Evolutionary conservation across 2,888 invertebrate species (phyloP).

Genomic region (Cetonia aurata): DNA sequence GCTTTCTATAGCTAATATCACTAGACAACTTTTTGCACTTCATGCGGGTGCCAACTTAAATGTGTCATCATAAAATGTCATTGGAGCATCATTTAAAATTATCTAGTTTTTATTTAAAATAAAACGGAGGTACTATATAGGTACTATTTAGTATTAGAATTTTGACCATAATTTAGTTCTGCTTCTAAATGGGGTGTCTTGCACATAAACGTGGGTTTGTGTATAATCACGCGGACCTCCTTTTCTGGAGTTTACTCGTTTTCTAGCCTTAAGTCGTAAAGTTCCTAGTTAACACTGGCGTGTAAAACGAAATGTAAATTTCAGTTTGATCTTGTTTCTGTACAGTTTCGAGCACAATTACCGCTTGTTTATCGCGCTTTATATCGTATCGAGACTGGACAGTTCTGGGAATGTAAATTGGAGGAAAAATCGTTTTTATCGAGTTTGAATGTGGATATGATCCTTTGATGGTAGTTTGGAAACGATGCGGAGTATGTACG

Average conservation of each 20-base stretch:
- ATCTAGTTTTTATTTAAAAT: too few species aligned
- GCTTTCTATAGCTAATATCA: too few species aligned
- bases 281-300: conserved; percentile 24
- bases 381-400: conserved; percentile 6
- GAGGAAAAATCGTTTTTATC: conserved; percentile 4
- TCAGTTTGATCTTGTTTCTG: conserved; percentile 25
- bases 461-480: too few species aligned
- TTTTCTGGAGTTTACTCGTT: conserved; percentile 32
- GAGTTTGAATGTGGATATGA: not conserved
- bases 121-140: too few species aligned
- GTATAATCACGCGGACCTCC: conserved; percentile 21
- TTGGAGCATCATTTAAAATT: too few species aligned
- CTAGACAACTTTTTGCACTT: too few species aligned
- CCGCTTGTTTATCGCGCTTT: conserved; percentile 3
- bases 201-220: conserved; percentile 24
- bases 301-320: conserved; percentile 30
- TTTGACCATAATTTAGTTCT: conserved; percentile 8
- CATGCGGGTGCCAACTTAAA: too few species aligned
- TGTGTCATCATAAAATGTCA: too few species aligned
- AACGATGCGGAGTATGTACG: too few species aligned
- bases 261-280: conserved; percentile 24
- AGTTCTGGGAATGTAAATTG: conserved; percentile 5
- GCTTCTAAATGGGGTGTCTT: conserved; percentile 21
- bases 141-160: too few species aligned
- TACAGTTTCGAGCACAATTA: conserved; percentile 17